Conservation (phyloP, 1,140 invertebrate species). For the Colletes latitarsis region DNA sequence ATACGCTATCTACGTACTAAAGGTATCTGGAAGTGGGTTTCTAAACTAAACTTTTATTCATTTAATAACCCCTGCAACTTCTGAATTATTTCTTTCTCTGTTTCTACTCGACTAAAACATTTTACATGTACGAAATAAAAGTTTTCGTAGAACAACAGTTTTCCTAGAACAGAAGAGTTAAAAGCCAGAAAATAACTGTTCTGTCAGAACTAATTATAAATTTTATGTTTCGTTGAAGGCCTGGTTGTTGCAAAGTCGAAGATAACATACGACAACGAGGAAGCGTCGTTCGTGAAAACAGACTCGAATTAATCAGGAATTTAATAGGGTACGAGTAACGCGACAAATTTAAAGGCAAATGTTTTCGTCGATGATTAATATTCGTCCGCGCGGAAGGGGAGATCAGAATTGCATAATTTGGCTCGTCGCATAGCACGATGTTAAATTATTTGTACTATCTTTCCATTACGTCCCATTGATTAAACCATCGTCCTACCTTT, state of each 20-base stretch:
- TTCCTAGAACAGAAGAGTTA: too few relatives aligned
- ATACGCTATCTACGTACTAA: too few relatives aligned
- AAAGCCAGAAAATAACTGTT: too few relatives aligned
- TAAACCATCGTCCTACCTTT: constrained; percentile 2
- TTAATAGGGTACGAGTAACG: constrained; percentile 41
- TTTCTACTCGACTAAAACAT: too few relatives aligned
- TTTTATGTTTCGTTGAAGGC: too few relatives aligned
- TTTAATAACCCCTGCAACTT: too few relatives aligned
- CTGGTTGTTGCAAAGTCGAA: background rate
- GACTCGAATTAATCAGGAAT: constrained; percentile 38
- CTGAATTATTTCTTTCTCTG: too few relatives aligned
- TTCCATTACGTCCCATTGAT: constrained; percentile 31
- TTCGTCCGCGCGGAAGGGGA: background rate
- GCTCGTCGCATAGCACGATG: background rate
- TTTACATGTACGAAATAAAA: too few relatives aligned
- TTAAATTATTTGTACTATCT: constrained; percentile 24
- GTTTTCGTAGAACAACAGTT: too few relatives aligned
- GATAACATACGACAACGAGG: background rate
- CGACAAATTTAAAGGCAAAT: constrained; percentile 43
- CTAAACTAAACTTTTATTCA: too few relatives aligned
- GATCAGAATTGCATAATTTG: constrained; percentile 15
- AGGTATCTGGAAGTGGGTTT: too few relatives aligned
- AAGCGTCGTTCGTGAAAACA: background rate
- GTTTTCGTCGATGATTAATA: constrained; percentile 42
- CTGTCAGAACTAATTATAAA: too few relatives aligned